These are phyloP conservation scores for Acronicta aceris DNA, from an alignment of 2,888 invertebrate genomes.

Conservation along the genomic window DNA sequence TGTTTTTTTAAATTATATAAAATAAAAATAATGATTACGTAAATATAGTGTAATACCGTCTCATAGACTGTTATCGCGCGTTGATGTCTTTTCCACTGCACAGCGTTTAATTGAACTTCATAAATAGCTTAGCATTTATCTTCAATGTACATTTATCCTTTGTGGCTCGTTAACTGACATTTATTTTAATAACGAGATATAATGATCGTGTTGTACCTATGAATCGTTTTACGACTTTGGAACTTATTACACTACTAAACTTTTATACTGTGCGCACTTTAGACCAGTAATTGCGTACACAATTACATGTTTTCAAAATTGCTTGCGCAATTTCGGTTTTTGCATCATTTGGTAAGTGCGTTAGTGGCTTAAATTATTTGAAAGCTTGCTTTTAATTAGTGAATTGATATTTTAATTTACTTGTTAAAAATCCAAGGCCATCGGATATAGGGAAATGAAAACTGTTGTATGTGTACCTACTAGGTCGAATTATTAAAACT, in stretches of 20 bases:
- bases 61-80: slow-evolving; percentile 50
- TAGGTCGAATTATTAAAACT: slow-evolving; percentile 42
- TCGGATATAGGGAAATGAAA: slow-evolving; percentile 48
- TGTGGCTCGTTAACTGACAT: slow-evolving; percentile 65
- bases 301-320: slow-evolving; percentile 47
- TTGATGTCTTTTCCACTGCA: slow-evolving; percentile 71
- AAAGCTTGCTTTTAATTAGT: slow-evolving; percentile 53
- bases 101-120: slow-evolving; percentile 40
- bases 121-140: slow-evolving; percentile 50
- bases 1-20: slow-evolving; percentile 8
- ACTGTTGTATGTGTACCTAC: slow-evolving; percentile 24
- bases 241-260: slow-evolving; percentile 60
- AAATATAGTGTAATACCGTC: background rate
- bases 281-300: slow-evolving; percentile 44
- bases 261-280: slow-evolving; percentile 51
- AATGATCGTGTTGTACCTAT: slow-evolving; percentile 59
- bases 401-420: slow-evolving; percentile 36
- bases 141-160: slow-evolving; percentile 56
- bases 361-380: slow-evolving; percentile 44
- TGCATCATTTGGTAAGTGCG: slow-evolving; percentile 41
- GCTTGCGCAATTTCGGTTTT: slow-evolving; percentile 33
- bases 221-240: slow-evolving; percentile 57
- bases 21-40: slow-evolving; percentile 8
- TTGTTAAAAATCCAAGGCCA: slow-evolving; percentile 45
- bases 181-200: slow-evolving; percentile 66